Evolutionary conservation across 1,140 invertebrate species (phyloP), one percentile per base, ranked within the genome.

Genomic region (Diabrotica virgifera): DNA sequence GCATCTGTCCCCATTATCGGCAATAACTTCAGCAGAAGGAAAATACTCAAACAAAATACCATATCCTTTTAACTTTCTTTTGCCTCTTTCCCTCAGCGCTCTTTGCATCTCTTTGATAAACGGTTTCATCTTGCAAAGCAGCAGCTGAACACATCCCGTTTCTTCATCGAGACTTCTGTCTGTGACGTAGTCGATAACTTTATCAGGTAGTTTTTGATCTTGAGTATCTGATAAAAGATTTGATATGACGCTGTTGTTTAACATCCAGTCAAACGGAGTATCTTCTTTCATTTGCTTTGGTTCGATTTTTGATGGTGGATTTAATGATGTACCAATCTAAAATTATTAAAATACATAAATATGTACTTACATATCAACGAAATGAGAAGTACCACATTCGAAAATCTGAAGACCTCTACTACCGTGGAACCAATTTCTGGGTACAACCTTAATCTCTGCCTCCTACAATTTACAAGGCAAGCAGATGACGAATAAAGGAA

Each of bases 91-190:
- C 77, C 64, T 73, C 70, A 6, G 90, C 75, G 87, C 84, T 37
- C 83, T 82, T 76, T 93, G 91, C 82, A 90, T 90, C 59, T 86
- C 87, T 77, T 81, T 84, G 65, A 93, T 85, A 50, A 93, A 85
- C 2, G 90, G 90, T 2, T 87, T 84, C 52, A 85, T 84, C 79
- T 92, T 93, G 74, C 92, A 94, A 61, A 93, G 77, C 9, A 94
- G 75, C 11, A 92, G 78, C 76, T 87, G 85, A 3, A 93, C 80
- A 70, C 91, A 94, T 50, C 84, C 83, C 0, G 84, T 86, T 67
- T 87, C 84, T 59, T 85, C 83, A 7, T 80, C 81, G 2, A 81
- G 81, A 6, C 80, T 77, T 56, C 81, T 74, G 13, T 81, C 74
- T 76, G 82, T 78, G 11, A 88, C 78, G 9, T 82, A 70, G 2